Conservation (phyloP, 2,797 vertebrate species). For the Natrix natrix region DNA sequence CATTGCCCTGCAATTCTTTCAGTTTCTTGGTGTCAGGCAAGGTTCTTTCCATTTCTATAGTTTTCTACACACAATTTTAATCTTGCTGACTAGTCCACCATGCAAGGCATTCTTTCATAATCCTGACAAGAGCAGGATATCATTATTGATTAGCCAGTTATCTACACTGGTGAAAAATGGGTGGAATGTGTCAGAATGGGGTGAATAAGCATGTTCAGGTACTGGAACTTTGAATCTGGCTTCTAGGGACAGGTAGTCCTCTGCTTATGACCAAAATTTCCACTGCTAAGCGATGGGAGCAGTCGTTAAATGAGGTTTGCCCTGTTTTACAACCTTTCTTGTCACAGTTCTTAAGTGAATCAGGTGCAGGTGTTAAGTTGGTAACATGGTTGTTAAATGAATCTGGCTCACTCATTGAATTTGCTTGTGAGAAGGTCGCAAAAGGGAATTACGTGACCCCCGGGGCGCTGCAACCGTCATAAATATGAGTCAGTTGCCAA, state of each 20-base stretch:
- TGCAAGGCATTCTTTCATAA: background rate
- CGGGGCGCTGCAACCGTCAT: no score
- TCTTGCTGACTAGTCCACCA: background rate
- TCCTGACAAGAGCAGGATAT: background rate
- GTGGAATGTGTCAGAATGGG: background rate
- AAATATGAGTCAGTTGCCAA: no score
- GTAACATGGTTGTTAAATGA: background rate
- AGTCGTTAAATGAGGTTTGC: background rate
- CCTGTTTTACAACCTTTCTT: background rate
- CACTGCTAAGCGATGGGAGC: background rate
- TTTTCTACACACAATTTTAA: background rate
- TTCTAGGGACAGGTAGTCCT: background rate
- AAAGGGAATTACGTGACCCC: background rate
- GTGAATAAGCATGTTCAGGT: background rate
- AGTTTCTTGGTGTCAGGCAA: background rate
- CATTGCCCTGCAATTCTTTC: background rate
- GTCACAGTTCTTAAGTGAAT: background rate
- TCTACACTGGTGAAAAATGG: background rate
- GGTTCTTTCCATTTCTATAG: background rate
- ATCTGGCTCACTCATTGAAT: background rate
- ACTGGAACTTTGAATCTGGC: background rate
- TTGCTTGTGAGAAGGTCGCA: background rate
- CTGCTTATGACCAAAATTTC: background rate
- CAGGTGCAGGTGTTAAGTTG: background rate
- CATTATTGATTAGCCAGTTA: background rate